Evolutionary conservation across 2,888 invertebrate genomes (phyloP).

Genomic region (Archaeoteleia sp.): DNA sequence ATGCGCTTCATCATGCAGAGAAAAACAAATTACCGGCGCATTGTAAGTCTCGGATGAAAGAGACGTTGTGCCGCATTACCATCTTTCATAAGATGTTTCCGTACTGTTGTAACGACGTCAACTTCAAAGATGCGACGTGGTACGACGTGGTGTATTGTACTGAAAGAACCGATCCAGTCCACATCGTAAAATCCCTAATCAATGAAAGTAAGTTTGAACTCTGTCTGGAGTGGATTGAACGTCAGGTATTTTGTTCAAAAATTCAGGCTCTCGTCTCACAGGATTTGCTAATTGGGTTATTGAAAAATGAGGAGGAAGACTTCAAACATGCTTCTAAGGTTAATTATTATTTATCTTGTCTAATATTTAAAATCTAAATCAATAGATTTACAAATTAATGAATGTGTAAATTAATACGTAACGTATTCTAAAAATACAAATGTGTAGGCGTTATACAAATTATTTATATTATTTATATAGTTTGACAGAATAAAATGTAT

Average conservation of each 20-base stretch:
- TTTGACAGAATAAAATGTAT: no score
- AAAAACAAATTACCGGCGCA: slow-evolving; percentile 62
- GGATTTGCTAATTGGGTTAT: slow-evolving; percentile 77
- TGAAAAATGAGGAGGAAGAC: slow-evolving; percentile 75
- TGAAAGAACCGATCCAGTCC: slow-evolving; percentile 76
- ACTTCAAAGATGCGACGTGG: slow-evolving; percentile 60
- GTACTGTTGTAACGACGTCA: slow-evolving; percentile 56
- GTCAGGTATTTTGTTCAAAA: slow-evolving; percentile 78
- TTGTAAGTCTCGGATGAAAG: slow-evolving; percentile 62
- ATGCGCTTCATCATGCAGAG: slow-evolving; percentile 61
- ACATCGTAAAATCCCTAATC: slow-evolving; percentile 77
- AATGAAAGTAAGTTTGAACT: slow-evolving; percentile 79
- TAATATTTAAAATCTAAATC: no score
- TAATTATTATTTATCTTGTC: no score
- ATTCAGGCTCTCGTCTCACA: slow-evolving; percentile 77
- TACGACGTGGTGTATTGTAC: slow-evolving; percentile 65
- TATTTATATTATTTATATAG: no score
- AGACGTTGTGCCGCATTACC: slow-evolving; percentile 64
- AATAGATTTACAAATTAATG: no score
- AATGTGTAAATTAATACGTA: no score
- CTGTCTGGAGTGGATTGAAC: slow-evolving; percentile 83
- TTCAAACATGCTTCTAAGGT: slow-evolving; percentile 68
- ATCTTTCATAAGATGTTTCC: slow-evolving; percentile 69
- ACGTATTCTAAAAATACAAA: no score
- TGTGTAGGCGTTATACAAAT: no score